Percentiles rank a stretch among this genome's conserved stretches.
These are phyloP conservation scores for Nothoprocta pentlandii DNA, from an alignment of 2,113 vertebrate species.

Conservation along the genomic window DNA sequence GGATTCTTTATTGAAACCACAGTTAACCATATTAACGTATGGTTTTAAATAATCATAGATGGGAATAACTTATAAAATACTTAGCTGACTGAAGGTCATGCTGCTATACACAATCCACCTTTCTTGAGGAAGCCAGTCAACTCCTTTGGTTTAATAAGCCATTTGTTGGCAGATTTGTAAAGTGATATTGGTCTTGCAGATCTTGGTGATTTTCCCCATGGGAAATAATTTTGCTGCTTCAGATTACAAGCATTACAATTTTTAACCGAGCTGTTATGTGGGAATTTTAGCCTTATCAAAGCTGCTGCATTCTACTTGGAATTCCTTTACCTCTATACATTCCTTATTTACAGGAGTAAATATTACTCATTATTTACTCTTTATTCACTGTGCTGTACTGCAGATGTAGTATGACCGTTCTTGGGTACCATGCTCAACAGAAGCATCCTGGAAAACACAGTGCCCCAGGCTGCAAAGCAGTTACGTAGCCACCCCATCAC, in stretches of 20 bases:
- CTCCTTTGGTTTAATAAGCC: slow-evolving; percentile 8
- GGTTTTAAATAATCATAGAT: not conserved
- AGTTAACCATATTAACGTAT: not conserved
- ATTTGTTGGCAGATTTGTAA: slow-evolving; percentile 18
- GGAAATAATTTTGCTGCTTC: slow-evolving; percentile 3
- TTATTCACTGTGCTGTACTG: not conserved
- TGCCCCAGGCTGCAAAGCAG: not conserved
- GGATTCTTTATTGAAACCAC: not conserved
- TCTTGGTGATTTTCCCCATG: not conserved
- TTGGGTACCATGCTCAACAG: not conserved
- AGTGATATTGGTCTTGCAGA: not conserved
- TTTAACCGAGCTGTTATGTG: not conserved
- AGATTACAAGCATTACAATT: not conserved
- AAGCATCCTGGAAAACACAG: not conserved
- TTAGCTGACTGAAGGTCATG: not conserved
- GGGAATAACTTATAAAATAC: slow-evolving; percentile 3
- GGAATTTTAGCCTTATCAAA: not conserved
- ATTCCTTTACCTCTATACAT: not conserved
- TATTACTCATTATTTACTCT: not conserved
- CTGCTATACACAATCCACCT: not conserved
- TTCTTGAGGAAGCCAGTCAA: not conserved
- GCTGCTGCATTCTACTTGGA: not conserved
- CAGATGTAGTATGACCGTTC: too few species aligned
- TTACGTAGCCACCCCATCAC: not conserved
- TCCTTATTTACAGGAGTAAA: not conserved